Conservation (phyloP, 2,113 vertebrate species). For the Pitta sordida region DNA sequence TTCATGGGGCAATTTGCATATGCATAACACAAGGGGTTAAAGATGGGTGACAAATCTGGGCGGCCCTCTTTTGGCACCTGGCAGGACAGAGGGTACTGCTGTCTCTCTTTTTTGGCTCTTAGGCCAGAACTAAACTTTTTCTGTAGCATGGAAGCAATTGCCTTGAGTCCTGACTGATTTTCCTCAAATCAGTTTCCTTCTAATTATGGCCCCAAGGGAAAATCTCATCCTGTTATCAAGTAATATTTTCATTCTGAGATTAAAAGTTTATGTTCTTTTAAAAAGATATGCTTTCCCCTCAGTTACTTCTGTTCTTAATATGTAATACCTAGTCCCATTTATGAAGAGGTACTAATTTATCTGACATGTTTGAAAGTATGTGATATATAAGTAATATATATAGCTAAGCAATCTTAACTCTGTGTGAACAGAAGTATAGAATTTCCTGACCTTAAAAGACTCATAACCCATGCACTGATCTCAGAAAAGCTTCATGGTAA, state of each 20-base stretch:
- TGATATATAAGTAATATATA: not conserved
- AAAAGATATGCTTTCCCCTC: not conserved
- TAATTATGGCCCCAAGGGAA: not conserved
- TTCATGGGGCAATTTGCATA: no score
- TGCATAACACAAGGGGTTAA: no score
- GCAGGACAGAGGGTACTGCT: no score
- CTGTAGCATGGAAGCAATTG: no score
- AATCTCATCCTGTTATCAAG: not conserved
- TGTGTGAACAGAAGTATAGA: not conserved
- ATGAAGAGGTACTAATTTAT: not conserved
- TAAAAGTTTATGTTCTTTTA: not conserved
- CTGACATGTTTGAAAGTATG: not conserved
- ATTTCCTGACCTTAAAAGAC: not conserved
- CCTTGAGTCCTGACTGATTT: no score
- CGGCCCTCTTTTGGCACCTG: no score
- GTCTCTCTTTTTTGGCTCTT: no score
- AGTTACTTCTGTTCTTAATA: not conserved
- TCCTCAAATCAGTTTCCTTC: no score
- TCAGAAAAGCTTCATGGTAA: not conserved
- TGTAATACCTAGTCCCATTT: not conserved
- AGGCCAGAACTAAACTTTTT: no score
- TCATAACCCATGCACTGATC: not conserved
- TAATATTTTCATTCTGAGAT: not conserved
- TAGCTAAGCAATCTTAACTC: not conserved
- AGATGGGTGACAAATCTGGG: no score